Evolutionary conservation across 2,888 invertebrate species (phyloP), one percentile per base, ranked within the genome.

Genomic region (Drosophila fulvimacula): DNA sequence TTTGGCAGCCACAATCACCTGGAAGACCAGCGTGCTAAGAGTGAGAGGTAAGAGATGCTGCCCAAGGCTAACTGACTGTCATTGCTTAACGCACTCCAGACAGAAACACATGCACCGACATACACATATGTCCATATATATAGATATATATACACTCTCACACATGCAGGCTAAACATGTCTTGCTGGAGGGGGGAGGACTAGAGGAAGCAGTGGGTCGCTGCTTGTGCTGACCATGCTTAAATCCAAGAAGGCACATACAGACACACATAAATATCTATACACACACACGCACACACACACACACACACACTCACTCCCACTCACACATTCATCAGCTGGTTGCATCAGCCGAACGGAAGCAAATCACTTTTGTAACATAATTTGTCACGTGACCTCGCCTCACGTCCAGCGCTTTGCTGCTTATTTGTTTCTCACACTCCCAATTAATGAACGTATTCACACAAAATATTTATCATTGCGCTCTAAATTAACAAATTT

Each of bases 1-100:
- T 76, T 56, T 32, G 92, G 92, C 11, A 82, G 88, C 32, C 90
- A 91, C 81, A 90, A 90, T 44, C 78, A 92, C 36, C 73, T 92
- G 21, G 91, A 32, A 88, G 89, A 73, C 71, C 91, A 91, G 68
- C n/a, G 44, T 15, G 44, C 0, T 24, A 0, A 1, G n/a, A n/a
- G 27, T 30, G 90, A 91, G 71, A 91, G 73, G 78, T 78, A 58
- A 62, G 80, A 48, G 84, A 82, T 10, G 59, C 58, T 9, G 56
- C 55, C 34, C 77, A 62, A 57, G 84, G 76, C 52, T 77, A 69
- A 55, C 81, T 81, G 55, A 90, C 90, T 59, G 87, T 89, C 11
- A 88, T 92, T 19, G 67, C 85, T 81, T 76, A 92, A 21, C 81
- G 88, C 34, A 90, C 90, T 21, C 2, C 7, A 41, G 5, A 41